Evolutionary conservation across 2,797 vertebrate species (phyloP).

Genomic region (Crypturellus tataupa): DNA sequence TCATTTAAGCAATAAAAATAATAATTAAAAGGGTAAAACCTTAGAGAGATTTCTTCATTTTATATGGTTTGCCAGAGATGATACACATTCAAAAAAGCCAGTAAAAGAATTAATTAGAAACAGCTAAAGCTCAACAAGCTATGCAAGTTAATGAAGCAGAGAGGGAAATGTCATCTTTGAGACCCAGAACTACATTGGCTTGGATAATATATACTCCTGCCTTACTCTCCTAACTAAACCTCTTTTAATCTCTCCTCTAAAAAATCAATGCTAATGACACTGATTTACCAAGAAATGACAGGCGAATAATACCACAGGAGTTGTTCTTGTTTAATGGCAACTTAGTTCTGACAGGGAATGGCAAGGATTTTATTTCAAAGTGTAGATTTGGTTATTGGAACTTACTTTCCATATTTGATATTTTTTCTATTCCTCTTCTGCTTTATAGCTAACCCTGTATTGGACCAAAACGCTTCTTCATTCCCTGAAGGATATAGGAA

Average conservation of each 20-base stretch:
- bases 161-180: conserved; percentile 83
- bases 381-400: conserved; percentile 3
- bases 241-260: conserved; percentile 79
- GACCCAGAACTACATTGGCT: conserved; percentile 78
- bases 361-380: conserved; percentile 38
- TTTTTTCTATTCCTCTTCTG: neutral
- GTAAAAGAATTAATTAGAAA: conserved; percentile 88
- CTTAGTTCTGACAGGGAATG: conserved; percentile 62
- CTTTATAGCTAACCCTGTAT: neutral
- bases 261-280: conserved; percentile 83
- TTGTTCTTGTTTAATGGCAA: conserved; percentile 66
- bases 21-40: conserved; percentile 89
- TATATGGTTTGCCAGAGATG: conserved; percentile 83
- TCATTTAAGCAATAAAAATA: conserved; percentile 87
- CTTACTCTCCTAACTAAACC: conserved; percentile 80
- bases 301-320: conserved; percentile 63
- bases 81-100: conserved; percentile 83
- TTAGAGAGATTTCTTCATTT: conserved; percentile 85
- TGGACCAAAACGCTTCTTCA: neutral
- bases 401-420: neutral
- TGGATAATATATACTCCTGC: conserved; percentile 80
- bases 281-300: conserved; percentile 82
- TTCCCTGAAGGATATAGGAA: neutral
- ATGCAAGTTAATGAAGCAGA: conserved; percentile 86
- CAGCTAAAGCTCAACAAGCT: conserved; percentile 84